Evolutionary conservation across 2,113 vertebrate genomes (phyloP).

Genomic region (Tautogolabrus adspersus): DNA sequence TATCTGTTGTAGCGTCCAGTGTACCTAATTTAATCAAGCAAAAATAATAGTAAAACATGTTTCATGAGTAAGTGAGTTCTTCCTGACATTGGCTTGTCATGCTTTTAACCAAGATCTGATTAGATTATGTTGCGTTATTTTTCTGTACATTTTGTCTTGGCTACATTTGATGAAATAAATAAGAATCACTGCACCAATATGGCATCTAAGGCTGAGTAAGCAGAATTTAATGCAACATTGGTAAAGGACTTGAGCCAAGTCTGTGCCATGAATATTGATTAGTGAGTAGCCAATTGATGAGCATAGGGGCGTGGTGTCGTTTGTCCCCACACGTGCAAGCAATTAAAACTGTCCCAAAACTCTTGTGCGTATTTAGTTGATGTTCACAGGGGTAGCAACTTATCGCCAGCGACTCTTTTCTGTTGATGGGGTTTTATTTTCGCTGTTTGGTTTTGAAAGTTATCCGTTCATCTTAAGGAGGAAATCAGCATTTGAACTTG

Average conservation of each 20-base stretch:
- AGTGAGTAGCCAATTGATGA: conserved; percentile 38
- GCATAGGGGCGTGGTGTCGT: conserved; percentile 46
- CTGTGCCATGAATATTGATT: conserved; percentile 23
- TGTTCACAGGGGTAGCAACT: background rate
- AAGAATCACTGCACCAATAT: background rate
- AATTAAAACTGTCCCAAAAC: conserved; percentile 45
- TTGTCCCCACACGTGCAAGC: conserved; percentile 59
- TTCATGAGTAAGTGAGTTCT: too few species aligned
- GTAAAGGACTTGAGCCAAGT: background rate
- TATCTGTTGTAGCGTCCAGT: too few species aligned
- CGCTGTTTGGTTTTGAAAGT: background rate
- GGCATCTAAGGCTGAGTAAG: conserved; percentile 15
- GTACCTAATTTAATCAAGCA: too few species aligned
- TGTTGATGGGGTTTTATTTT: background rate
- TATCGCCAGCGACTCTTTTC: background rate
- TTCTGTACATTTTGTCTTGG: too few species aligned
- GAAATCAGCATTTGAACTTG: background rate
- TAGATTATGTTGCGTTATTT: too few species aligned
- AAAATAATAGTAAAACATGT: too few species aligned
- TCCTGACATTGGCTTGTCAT: too few species aligned
- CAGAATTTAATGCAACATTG: conserved; percentile 8
- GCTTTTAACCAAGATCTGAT: too few species aligned
- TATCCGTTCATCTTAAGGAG: background rate
- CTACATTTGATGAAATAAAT: background rate
- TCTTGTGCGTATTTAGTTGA: background rate